Evolutionary conservation across 2,888 invertebrate genomes (phyloP).

Genomic region (Adelognathus sp.): DNA sequence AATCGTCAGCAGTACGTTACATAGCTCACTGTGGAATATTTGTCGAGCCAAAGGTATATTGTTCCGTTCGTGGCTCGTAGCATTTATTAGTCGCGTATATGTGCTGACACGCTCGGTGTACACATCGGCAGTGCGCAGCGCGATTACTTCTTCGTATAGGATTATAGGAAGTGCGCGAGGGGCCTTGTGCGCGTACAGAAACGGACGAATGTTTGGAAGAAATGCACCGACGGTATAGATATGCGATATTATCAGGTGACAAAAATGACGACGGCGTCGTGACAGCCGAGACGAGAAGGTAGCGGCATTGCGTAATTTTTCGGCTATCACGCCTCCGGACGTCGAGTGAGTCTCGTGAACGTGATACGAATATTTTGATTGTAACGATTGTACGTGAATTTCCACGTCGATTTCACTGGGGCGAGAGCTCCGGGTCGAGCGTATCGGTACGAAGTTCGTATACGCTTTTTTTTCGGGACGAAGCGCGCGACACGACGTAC

Average conservation of each 20-base stretch:
- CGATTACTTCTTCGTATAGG: not conserved
- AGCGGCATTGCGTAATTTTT: slow-evolving; percentile 51
- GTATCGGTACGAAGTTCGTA: not conserved
- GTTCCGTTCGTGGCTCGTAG: no score
- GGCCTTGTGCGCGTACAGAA: not conserved
- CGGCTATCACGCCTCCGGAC: slow-evolving; percentile 38
- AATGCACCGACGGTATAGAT: not conserved
- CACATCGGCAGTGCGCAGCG: no score
- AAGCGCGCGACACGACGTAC: not conserved
- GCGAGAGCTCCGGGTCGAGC: not conserved
- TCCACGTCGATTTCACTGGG: slow-evolving; percentile 23
- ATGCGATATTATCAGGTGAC: slow-evolving; percentile 19
- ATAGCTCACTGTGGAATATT: slow-evolving; percentile 36
- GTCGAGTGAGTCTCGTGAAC: slow-evolving; percentile 7
- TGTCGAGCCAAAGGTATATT: not conserved
- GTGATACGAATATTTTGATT: slow-evolving; percentile 43
- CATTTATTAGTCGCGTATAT: not conserved
- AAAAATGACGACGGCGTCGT: not conserved
- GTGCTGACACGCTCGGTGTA: not conserved
- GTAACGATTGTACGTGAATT: slow-evolving; percentile 16
- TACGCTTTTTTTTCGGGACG: not conserved
- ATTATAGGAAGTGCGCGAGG: not conserved
- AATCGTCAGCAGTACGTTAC: slow-evolving; percentile 43
- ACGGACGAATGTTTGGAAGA: no score
- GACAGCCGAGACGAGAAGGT: slow-evolving; percentile 7